Conservation (phyloP, 2,113 vertebrate species). For the Stomatorhinus ivindoensis region DNA sequence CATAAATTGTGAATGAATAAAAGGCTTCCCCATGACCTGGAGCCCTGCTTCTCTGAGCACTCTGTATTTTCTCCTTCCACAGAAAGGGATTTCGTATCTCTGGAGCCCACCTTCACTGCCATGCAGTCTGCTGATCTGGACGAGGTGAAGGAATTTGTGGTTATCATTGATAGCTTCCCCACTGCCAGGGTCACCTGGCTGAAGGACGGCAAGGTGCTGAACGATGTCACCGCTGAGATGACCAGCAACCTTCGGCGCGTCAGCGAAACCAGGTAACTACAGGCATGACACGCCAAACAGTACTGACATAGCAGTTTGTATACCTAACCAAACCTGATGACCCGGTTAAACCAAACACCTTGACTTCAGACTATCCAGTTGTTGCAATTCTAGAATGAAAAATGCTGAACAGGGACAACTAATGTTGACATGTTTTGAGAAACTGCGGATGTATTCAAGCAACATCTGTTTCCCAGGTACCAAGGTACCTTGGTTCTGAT, state of each 20-base stretch:
- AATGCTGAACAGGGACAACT: background rate
- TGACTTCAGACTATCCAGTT: background rate
- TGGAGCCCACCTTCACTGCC: constrained; percentile 64
- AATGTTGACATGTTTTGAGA: background rate
- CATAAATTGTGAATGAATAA: background rate
- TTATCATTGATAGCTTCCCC: constrained; percentile 76
- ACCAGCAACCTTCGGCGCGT: constrained; percentile 64
- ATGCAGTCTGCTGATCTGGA: constrained; percentile 80
- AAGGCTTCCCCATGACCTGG: background rate
- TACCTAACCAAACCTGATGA: background rate
- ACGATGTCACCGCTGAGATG: constrained; percentile 81
- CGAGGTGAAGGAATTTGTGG: constrained; percentile 76
- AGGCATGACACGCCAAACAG: background rate
- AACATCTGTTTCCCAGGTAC: constrained; percentile 59
- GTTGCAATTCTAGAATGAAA: background rate
- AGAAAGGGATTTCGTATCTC: constrained; percentile 76
- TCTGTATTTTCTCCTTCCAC: constrained; percentile 32
- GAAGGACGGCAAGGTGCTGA: constrained; percentile 76
- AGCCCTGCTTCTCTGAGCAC: background rate
- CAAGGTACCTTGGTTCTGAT: constrained; percentile 79
- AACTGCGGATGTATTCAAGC: background rate
- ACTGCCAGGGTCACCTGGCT: constrained; percentile 76
- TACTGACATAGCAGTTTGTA: background rate
- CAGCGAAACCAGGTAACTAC: constrained; percentile 78
- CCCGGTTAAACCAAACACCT: background rate